These are phyloP conservation scores for Diogma glabrata DNA, from an alignment of 2,888 invertebrate species.

Conservation along the genomic window DNA sequence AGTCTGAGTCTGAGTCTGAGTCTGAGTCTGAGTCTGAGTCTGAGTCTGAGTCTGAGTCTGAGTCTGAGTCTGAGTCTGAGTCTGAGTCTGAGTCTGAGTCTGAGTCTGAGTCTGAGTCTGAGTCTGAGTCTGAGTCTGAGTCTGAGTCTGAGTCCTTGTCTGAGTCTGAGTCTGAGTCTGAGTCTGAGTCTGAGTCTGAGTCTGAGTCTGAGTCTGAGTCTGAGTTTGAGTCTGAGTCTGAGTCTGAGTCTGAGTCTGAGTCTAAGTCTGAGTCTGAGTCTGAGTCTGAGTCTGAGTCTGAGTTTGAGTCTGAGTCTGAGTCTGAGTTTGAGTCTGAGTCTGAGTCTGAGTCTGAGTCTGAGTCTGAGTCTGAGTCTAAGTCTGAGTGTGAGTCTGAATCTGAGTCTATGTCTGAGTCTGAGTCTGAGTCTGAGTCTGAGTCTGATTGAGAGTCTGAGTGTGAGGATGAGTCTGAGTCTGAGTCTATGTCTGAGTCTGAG, in stretches of 20 bases:
- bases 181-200: constrained; percentile 12
- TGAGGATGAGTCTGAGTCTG: too few species aligned
- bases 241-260: constrained; percentile 13
- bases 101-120: constrained; percentile 11
- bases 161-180: constrained; percentile 12
- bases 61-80: constrained; percentile 12
- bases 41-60: constrained; percentile 11
- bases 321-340: too few species aligned
- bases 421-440: too few species aligned
- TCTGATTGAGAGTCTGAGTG: too few species aligned
- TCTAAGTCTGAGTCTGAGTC: constrained; percentile 12
- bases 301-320: constrained; percentile 7
- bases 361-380: too few species aligned
- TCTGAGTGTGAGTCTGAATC: too few species aligned
- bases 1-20: constrained; percentile 11
- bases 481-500: too few species aligned
- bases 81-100: constrained; percentile 10
- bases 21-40: constrained; percentile 10
- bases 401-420: too few species aligned
- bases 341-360: too few species aligned
- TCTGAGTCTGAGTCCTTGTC: constrained; percentile 12
- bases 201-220: constrained; percentile 12
- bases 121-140: constrained; percentile 12
- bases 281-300: constrained; percentile 10
- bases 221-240: constrained; percentile 12